These are phyloP conservation scores for Mus musculus DNA, from an alignment of 2,113 vertebrate genomes.

Conservation along the genomic window GRCm39 chr6:39876001-39876500, in stretches of 20 bases:
- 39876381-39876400: not conserved
- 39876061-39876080: not conserved
- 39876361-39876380: slow-evolving; percentile 57
- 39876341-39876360: fast-evolving
- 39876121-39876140: not conserved
- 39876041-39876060: not conserved
- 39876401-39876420: not conserved
- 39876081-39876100: not conserved
- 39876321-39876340: not conserved
- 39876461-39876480: not conserved
- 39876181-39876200: not conserved
- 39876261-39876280: not conserved
- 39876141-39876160: not conserved
- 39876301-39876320: not conserved
- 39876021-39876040: slow-evolving; percentile 22
- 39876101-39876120: not conserved
- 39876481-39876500: slow-evolving; percentile 16
- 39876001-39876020: slow-evolving; percentile 30
- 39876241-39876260: not conserved
- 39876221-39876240: slow-evolving; percentile 1
- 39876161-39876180: not conserved
- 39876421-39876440: not conserved
- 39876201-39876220: slow-evolving; percentile 37
- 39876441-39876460: not conserved
- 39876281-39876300: slow-evolving; percentile 20